A percentile compares a stretch with the other conserved stretches of the same genome.
Conservation (phyloP, 2,113 vertebrate genomes). For the Tapirus terrestris region DNA sequence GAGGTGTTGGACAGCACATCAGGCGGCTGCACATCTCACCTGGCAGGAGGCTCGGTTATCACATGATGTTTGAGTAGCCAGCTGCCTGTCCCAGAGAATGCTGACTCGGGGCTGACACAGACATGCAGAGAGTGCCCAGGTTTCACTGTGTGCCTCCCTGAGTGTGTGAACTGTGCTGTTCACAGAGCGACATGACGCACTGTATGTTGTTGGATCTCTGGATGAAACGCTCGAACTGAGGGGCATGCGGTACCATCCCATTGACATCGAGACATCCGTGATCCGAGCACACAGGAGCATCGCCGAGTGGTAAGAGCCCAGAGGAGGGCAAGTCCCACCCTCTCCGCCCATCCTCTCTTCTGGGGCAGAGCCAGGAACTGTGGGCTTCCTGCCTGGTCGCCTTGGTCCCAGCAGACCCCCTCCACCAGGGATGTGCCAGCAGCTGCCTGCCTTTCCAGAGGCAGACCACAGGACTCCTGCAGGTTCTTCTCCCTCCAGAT, state of each 20-base stretch:
- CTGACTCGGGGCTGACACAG: not conserved
- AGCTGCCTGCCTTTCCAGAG: not conserved
- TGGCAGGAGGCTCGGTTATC: not conserved
- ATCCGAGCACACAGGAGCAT: constrained; percentile 97
- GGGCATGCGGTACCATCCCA: constrained; percentile 98
- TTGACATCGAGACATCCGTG: constrained; percentile 97
- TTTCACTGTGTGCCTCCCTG: not conserved
- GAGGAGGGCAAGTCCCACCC: too few relatives aligned
- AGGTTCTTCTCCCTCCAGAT: not conserved
- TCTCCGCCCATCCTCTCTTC: not conserved
- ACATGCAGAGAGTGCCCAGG: not conserved
- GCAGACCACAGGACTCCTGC: not conserved
- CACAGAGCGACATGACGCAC: constrained; percentile 95
- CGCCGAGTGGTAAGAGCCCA: constrained; percentile 93
- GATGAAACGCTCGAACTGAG: constrained; percentile 97
- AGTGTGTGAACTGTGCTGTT: not conserved
- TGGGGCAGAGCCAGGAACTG: not conserved
- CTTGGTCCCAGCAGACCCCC: not conserved
- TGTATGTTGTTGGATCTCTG: constrained; percentile 96
- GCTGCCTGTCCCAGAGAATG: not conserved
- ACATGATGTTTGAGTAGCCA: not conserved
- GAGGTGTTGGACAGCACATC: not conserved
- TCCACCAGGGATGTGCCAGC: not conserved
- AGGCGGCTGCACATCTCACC: not conserved
- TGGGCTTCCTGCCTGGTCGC: not conserved